Conservation (phyloP, 2,888 invertebrate genomes). For the Endotricha flammealis region DNA sequence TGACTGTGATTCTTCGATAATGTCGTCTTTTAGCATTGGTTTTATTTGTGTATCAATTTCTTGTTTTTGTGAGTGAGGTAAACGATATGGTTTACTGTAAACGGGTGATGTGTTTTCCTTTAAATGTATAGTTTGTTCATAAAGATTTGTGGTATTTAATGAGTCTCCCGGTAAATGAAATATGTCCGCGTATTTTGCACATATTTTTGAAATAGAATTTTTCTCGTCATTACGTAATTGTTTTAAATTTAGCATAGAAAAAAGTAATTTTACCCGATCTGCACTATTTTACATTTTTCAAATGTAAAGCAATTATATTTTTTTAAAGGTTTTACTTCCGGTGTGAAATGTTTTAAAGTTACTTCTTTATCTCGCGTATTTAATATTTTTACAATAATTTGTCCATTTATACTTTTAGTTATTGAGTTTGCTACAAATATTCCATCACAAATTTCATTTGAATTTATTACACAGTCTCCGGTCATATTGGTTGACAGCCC, state of each 20-base stretch:
- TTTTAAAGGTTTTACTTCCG: not conserved
- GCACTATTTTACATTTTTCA: not conserved
- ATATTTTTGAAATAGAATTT: conserved; percentile 7
- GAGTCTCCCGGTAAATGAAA: conserved; percentile 10
- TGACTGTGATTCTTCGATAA: not conserved
- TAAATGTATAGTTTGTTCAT: conserved; percentile 10
- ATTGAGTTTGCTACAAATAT: conserved; percentile 3
- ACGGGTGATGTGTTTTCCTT: conserved; percentile 9
- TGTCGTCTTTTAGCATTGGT: conserved; percentile 2
- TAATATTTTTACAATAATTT: too few species aligned
- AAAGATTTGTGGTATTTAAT: conserved; percentile 7
- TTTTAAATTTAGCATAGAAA: too few species aligned
- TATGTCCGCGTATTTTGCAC: conserved; percentile 13
- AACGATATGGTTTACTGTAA: too few species aligned
- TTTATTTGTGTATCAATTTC: too few species aligned
- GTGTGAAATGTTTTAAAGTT: not conserved
- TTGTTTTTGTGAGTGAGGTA: conserved; percentile 9
- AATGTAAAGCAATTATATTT: too few species aligned
- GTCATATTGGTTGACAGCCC: conserved; percentile 3
- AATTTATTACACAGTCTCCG: conserved; percentile 1
- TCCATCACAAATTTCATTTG: not conserved
- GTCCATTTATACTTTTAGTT: not conserved
- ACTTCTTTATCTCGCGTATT: not conserved
- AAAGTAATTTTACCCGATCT: conserved; percentile 10
- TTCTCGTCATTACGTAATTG: conserved; percentile 9